A percentile compares a stretch with the other conserved stretches of the same genome.
Evolutionary conservation across 2,113 vertebrate species (phyloP).

Genomic region (Atherinomorus stipes): DNA sequence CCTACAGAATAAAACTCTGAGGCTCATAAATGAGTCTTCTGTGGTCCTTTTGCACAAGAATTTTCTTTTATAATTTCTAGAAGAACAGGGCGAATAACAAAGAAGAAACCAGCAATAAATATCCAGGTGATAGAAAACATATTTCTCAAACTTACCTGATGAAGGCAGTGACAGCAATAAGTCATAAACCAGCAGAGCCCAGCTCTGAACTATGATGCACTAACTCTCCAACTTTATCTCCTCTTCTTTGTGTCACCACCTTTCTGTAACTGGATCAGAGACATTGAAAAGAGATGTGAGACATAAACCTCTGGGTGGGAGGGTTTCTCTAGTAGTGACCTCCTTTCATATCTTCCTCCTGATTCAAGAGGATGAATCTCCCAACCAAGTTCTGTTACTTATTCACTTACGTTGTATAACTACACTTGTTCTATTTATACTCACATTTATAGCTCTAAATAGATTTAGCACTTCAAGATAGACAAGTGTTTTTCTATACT

Average conservation of each 20-base stretch:
- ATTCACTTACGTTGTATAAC: not conserved
- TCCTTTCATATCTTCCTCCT: slow-evolving; percentile 15
- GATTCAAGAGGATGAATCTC: not conserved
- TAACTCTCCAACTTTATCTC: not conserved
- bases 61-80: not conserved
- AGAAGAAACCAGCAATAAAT: not conserved
- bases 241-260: not conserved
- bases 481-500: not conserved
- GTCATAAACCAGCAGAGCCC: not conserved
- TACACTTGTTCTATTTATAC: not conserved
- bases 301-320: slow-evolving; percentile 19
- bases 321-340: slow-evolving; percentile 13
- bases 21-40: not conserved
- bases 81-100: not conserved
- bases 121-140: not conserved
- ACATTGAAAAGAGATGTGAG: slow-evolving; percentile 15
- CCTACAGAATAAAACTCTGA: not conserved
- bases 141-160: slow-evolving; percentile 39
- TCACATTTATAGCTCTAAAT: no score
- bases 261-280: not conserved
- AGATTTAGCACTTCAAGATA: no score
- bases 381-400: not conserved
- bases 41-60: not conserved
- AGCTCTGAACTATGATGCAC: not conserved
- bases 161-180: not conserved